Conservation (phyloP, 2,113 vertebrate genomes). For the Mionectes macconnelli region DNA sequence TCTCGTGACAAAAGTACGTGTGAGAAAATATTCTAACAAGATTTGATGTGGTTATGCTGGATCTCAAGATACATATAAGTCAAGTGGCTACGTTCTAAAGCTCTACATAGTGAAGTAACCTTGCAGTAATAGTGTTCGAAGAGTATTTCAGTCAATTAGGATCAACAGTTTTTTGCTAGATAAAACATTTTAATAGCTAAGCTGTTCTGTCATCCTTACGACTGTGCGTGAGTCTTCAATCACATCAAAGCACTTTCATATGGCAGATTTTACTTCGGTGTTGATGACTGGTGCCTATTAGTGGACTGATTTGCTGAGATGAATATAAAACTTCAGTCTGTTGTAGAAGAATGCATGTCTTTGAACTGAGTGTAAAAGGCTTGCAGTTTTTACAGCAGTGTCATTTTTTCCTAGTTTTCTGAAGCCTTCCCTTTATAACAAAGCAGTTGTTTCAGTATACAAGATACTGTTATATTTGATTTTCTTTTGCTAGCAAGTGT, state of each 20-base stretch:
- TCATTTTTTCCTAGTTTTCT: constrained; percentile 39
- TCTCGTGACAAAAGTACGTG: constrained; percentile 2
- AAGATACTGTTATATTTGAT: not conserved
- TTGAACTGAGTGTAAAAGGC: constrained; percentile 44
- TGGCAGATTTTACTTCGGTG: constrained; percentile 43
- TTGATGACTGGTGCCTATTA: constrained; percentile 53
- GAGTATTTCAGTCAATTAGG: constrained; percentile 42
- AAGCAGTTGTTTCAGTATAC: not conserved
- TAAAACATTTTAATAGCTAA: constrained; percentile 50
- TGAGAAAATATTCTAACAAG: constrained; percentile 36
- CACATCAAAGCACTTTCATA: constrained; percentile 53
- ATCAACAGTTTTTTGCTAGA: constrained; percentile 27
- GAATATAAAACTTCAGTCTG: constrained; percentile 40
- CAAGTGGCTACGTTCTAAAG: not conserved
- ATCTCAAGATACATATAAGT: not conserved
- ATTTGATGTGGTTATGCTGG: constrained; percentile 13
- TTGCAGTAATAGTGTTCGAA: constrained; percentile 23
- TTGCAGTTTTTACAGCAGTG: not conserved
- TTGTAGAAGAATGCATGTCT: constrained; percentile 18
- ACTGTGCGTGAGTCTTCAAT: constrained; percentile 30
- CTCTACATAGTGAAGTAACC: not conserved
- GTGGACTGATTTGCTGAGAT: constrained; percentile 50
- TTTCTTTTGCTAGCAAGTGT: not conserved
- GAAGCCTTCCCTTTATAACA: constrained; percentile 26
- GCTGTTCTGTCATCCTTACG: constrained; percentile 9